Evolutionary conservation across 2,888 invertebrate genomes (phyloP).

Genomic region (Ornithoptera priamus): DNA sequence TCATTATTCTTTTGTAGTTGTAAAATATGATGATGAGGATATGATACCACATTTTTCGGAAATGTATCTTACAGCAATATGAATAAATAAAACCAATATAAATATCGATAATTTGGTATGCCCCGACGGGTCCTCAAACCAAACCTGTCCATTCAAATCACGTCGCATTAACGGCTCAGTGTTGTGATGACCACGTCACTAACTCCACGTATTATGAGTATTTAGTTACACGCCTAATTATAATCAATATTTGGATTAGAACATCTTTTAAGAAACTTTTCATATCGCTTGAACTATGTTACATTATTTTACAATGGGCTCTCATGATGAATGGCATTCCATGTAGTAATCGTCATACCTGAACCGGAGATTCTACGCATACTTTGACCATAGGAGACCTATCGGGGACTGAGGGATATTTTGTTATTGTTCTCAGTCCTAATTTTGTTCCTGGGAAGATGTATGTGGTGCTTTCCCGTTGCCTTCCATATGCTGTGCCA

Average conservation of each 20-base stretch:
- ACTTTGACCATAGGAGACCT: no score
- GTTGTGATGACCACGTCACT: slow-evolving; percentile 63
- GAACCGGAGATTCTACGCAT: no score
- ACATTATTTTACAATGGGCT: not conserved
- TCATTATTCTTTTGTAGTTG: not conserved
- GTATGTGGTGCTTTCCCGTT: no score
- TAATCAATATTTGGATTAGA: slow-evolving; percentile 22
- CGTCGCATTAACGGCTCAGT: slow-evolving; percentile 53
- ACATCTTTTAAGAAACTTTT: slow-evolving; percentile 9
- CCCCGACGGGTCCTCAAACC: slow-evolving; percentile 37
- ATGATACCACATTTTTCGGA: not conserved
- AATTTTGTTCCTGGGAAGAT: no score
- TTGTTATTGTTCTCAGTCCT: no score
- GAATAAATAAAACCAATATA: slow-evolving; percentile 37
- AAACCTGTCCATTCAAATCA: slow-evolving; percentile 51
- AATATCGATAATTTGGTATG: slow-evolving; percentile 44
- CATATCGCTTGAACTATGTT: not conserved
- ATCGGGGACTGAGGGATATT: no score
- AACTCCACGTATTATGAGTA: slow-evolving; percentile 56
- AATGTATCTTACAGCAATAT: slow-evolving; percentile 16
- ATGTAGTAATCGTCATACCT: no score
- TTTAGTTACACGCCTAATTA: slow-evolving; percentile 51
- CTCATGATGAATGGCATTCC: no score
- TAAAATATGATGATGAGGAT: not conserved
- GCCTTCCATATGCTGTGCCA: no score